phyloP scores from a whole-genome alignment of 2,888 invertebrate genomes.

The Ypsolopha scabrella region DNA sequence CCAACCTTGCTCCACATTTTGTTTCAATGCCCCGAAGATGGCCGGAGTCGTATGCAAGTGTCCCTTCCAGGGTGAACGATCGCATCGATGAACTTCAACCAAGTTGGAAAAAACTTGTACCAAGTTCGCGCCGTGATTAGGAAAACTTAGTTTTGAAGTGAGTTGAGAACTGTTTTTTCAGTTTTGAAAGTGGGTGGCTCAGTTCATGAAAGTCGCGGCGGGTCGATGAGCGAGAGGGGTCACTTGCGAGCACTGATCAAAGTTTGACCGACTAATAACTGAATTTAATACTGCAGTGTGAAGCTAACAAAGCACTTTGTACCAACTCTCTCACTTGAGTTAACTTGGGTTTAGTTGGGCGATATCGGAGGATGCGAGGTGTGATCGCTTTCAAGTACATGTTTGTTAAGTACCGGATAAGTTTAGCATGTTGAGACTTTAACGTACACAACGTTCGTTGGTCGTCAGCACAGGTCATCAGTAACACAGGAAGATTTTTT shows the following conservation, averaged over 20 bases:
- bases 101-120: conserved; percentile 65
- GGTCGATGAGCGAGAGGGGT: conserved; percentile 62
- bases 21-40: conserved; percentile 51
- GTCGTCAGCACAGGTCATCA: no score
- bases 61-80: conserved; percentile 66
- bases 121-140: conserved; percentile 68
- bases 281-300: conserved; percentile 54
- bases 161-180: conserved; percentile 65
- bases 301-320: conserved; percentile 34
- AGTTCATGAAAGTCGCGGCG: conserved; percentile 66
- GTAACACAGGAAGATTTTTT: no score
- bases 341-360: conserved; percentile 3
- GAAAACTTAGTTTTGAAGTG: conserved; percentile 69
- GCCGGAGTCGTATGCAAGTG: conserved; percentile 62
- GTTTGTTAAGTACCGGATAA: no score
- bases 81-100: conserved; percentile 66
- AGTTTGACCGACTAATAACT: conserved; percentile 62
- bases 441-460: no score
- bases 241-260: conserved; percentile 48
- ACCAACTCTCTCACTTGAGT: conserved; percentile 1
- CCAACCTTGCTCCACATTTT: conserved; percentile 68
- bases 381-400: no score
- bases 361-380: no score
- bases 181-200: conserved; percentile 69
- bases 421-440: no score